Conservation (phyloP, 2,113 vertebrate genomes). For the Sinocyclocheilus rhinocerous region DNA sequence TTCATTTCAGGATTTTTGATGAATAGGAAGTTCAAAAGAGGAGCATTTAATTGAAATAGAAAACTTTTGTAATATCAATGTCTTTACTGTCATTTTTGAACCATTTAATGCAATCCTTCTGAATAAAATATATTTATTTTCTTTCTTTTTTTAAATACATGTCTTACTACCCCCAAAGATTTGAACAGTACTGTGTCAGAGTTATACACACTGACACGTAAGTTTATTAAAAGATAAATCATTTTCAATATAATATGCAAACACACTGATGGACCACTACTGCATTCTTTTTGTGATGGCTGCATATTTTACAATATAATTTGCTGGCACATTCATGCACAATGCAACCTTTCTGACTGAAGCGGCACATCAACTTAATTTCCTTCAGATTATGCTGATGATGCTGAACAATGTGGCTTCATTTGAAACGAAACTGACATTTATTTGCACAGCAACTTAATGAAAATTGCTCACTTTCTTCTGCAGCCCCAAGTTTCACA, state of each 20-base stretch:
- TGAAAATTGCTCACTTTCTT: background rate
- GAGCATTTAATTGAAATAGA: too few relatives aligned
- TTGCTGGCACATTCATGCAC: background rate
- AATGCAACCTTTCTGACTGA: background rate
- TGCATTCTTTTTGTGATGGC: background rate
- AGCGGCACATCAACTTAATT: background rate
- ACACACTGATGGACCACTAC: background rate
- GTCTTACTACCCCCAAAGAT: background rate
- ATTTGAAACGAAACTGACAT: slow-evolving; percentile 13
- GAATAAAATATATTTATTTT: background rate
- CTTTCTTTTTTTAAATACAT: background rate
- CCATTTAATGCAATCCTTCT: too few relatives aligned
- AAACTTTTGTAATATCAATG: background rate
- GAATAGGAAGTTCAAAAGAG: too few relatives aligned
- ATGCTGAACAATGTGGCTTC: background rate
- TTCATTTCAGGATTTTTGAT: too few relatives aligned
- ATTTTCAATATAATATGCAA: background rate
- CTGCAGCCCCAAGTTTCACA: background rate
- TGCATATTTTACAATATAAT: background rate
- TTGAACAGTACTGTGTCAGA: background rate
- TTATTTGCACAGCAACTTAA: background rate
- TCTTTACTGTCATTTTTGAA: background rate
- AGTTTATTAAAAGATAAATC: background rate
- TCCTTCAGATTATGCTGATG: slow-evolving; percentile 12
- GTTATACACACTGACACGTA: background rate